Percentiles rank a stretch among this genome's conserved stretches.
phyloP scores from a whole-genome alignment of 2,113 vertebrate species.

The Blennius ocellaris region DNA sequence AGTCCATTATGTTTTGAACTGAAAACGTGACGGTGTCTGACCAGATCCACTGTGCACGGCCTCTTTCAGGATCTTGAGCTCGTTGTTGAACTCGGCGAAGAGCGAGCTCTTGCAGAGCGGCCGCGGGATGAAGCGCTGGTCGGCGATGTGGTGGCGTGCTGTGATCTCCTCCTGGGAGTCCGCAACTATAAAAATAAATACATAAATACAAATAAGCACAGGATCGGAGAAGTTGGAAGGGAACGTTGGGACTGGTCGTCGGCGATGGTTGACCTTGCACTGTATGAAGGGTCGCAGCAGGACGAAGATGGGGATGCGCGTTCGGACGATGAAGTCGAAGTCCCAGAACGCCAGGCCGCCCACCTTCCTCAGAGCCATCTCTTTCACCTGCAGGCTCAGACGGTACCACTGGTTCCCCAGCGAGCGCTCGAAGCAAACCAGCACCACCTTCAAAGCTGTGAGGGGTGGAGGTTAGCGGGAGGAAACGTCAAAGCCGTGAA shows the following conservation, averaged over 20 bases:
- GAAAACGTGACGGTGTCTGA: too few relatives aligned
- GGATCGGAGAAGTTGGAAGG: background rate
- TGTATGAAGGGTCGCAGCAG: constrained; percentile 97
- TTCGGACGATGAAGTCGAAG: constrained; percentile 98
- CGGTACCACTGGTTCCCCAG: constrained; percentile 98
- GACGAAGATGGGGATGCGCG: constrained; percentile 96
- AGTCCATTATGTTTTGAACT: too few relatives aligned
- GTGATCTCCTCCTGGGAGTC: constrained; percentile 97
- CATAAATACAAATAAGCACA: accelerated
- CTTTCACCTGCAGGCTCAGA: constrained; percentile 96
- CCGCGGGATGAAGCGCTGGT: constrained; percentile 97
- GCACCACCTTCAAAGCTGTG: constrained; percentile 95
- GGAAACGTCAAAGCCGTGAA: background rate
- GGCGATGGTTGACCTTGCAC: constrained; percentile 89
- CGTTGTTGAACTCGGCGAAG: constrained; percentile 95
- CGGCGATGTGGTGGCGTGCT: constrained; percentile 93
- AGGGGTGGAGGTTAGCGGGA: background rate
- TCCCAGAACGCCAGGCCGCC: constrained; percentile 98
- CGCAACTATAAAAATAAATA: constrained; percentile 84
- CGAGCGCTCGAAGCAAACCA: constrained; percentile 97
- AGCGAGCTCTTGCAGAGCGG: constrained; percentile 97
- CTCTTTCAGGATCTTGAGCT: constrained; percentile 98
- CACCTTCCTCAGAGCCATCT: constrained; percentile 98
- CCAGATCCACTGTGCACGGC: constrained; percentile 97
- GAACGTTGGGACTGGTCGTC: too few relatives aligned